Conservation (phyloP, 2,797 vertebrate species). For the Peromyscus aztecus region DNA sequence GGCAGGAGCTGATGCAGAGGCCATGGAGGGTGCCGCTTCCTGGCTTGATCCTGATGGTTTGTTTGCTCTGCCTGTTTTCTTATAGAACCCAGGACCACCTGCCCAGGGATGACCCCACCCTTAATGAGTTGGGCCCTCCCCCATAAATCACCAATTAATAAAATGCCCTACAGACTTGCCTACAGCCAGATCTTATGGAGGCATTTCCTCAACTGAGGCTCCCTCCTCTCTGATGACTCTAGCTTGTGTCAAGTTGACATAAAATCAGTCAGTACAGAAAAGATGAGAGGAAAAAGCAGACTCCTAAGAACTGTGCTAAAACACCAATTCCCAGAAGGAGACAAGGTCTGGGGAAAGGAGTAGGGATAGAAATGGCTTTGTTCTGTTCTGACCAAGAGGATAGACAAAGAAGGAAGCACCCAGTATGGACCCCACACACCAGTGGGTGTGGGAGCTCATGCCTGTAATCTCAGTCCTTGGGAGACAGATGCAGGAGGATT, state of each 20-base stretch:
- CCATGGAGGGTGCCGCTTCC: neutral
- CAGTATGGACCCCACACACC: neutral
- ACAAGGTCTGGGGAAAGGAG: neutral
- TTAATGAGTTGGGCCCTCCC: neutral
- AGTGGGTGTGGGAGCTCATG: neutral
- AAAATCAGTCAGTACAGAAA: neutral
- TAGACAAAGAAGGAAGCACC: neutral
- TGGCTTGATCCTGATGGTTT: neutral
- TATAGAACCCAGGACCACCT: neutral
- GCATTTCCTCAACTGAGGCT: neutral
- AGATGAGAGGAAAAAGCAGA: neutral
- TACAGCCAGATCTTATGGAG: neutral
- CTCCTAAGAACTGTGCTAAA: neutral
- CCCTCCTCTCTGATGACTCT: neutral
- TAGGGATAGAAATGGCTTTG: neutral
- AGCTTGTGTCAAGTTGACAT: neutral
- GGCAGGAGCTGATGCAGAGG: neutral
- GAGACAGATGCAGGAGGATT: neutral
- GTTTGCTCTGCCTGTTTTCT: neutral
- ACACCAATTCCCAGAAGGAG: constrained; percentile 6
- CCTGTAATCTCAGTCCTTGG: neutral
- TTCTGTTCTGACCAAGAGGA: neutral
- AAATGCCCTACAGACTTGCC: neutral
- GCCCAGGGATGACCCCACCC: neutral
- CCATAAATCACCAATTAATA: neutral